Percentiles rank a stretch among this genome's conserved stretches.
Evolutionary conservation across 2,113 vertebrate species (phyloP).

Genomic region (Propithecus coquereli): DNA sequence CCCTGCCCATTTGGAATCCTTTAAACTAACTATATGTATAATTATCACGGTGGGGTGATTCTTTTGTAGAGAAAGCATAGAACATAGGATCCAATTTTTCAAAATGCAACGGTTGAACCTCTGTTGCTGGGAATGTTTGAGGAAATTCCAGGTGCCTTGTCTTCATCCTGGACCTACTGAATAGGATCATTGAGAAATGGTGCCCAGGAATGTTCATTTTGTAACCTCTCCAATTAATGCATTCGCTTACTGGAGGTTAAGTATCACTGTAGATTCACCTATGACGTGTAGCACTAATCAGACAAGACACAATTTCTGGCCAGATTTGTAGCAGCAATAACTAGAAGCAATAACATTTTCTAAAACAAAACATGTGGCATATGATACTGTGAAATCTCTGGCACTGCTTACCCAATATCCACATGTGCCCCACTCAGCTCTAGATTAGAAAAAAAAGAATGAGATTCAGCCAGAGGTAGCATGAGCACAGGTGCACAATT

Average conservation of each 20-base stretch:
- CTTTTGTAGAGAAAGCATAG: background rate
- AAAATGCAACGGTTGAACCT: background rate
- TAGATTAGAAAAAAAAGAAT: constrained; percentile 51
- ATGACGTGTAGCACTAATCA: background rate
- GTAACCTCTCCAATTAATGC: background rate
- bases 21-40: background rate
- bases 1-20: background rate
- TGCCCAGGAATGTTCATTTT: background rate
- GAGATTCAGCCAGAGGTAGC: constrained; percentile 5
- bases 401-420: background rate
- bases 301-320: background rate
- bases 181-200: background rate
- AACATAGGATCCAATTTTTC: background rate
- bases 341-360: background rate
- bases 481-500: constrained; percentile 61
- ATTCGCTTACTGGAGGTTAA: background rate
- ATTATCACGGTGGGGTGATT: background rate
- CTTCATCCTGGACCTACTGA: background rate
- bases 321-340: background rate
- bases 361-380: constrained; percentile 24
- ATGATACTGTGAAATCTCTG: constrained; percentile 3
- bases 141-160: background rate
- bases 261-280: background rate
- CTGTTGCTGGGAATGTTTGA: background rate
- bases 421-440: constrained; percentile 37